phyloP scores from a whole-genome alignment of 2,888 invertebrate genomes.

The Leucophora obtusa region DNA sequence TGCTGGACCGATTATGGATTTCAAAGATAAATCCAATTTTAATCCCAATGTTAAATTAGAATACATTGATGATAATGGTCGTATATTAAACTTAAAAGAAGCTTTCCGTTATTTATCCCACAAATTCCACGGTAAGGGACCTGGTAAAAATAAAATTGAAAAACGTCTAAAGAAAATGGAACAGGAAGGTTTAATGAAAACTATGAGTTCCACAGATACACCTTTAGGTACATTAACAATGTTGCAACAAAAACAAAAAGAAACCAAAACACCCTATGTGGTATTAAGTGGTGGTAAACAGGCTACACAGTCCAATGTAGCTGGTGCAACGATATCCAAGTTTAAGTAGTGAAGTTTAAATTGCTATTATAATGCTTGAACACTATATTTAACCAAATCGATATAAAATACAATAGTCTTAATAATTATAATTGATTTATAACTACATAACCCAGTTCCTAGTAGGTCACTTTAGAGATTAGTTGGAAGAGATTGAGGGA shows the following conservation, averaged over 20 bases:
- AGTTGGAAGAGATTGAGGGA: too few relatives aligned
- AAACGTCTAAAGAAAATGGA: conserved; percentile 96
- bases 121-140: conserved; percentile 99
- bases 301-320: conserved; percentile 71
- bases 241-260: conserved; percentile 96
- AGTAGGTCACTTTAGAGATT: background rate
- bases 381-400: conserved; percentile 50
- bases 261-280: conserved; percentile 94
- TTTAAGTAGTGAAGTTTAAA: conserved; percentile 38
- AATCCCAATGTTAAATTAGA: conserved; percentile 96
- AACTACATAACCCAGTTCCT: conserved; percentile 6
- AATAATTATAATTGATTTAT: conserved; percentile 24
- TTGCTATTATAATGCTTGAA: background rate
- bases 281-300: conserved; percentile 94
- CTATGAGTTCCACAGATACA: conserved; percentile 98
- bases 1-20: conserved; percentile 92
- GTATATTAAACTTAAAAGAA: conserved; percentile 94
- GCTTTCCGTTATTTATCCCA: conserved; percentile 97
- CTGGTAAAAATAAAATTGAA: conserved; percentile 98
- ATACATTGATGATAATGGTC: conserved; percentile 98
- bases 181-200: conserved; percentile 96
- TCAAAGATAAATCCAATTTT: conserved; percentile 93
- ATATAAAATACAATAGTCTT: conserved; percentile 40
- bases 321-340: conserved; percentile 54
- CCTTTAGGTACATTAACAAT: conserved; percentile 96